Base-by-base conservation (phyloP, 2,888 invertebrate genomes). In the Timema cristinae region DNA sequence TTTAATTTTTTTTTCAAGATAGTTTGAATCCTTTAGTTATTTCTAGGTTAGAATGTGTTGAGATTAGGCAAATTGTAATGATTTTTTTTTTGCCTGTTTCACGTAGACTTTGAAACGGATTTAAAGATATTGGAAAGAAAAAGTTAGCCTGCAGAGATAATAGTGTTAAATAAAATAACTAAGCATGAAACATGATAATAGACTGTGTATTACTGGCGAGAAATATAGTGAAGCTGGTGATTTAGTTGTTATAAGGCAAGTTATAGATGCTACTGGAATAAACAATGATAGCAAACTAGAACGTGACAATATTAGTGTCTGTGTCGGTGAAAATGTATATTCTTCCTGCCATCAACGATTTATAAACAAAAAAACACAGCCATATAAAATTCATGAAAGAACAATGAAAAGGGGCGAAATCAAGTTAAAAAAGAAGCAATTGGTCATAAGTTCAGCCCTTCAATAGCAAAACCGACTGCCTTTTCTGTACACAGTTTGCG, bases 401-500 rank as follows among this genome's bases (percentile, higher is more conserved):
- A 32, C 32, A 32, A 32, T 32, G 32, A 32, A 32, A 32, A 32
- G 32, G 32, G 2, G 32, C 4, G 16, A 8, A 56, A 13, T 15
- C 7, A n/a, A 6, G 13, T 7, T 2, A 4, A 15, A 11, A 13
- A 56, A 7, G 16, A 56, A 15, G 16, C 7, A 56, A 56, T 13
- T 6, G 15, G 0, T 56, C 56, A 4, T 56, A n/a, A 56, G 56
- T 56, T 56, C 56, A 16, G 56, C n/a, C 5, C 56, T 32, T 56
- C 8, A 15, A 56, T 15, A 15, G 16, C 7, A n/a, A 56, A 56
- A 11, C n/a, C 1, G n/a, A 16, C n/a, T 56, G n/a, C 16, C n/a
- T 6, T 56, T 56, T 13, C 10, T 56, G 15, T 59, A n/a, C 15
- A 59, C 59, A 59, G 59, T 59, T 59, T 59, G n/a, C 32, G 59